Conservation (phyloP, 2,888 invertebrate species). For the Trachelus troglodyta region DNA sequence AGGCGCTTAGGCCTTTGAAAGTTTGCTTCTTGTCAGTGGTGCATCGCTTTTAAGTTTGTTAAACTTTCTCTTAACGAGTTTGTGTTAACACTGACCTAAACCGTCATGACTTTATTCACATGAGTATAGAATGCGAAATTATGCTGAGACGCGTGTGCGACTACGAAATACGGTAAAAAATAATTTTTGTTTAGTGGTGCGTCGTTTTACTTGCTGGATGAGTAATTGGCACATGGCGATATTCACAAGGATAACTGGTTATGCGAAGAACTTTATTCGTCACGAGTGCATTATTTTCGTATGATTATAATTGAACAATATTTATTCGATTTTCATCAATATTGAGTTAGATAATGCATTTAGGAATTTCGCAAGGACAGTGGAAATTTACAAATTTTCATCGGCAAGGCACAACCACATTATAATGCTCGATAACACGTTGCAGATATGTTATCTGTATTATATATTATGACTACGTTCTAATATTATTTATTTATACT, state of each 20-base stretch:
- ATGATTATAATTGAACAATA: too few relatives aligned
- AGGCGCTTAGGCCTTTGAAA: neutral
- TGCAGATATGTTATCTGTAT: neutral
- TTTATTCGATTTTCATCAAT: neutral
- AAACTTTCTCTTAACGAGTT: neutral
- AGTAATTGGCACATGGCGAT: neutral
- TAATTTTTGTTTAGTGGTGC: neutral
- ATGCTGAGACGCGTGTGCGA: neutral
- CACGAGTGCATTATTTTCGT: neutral
- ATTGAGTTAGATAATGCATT: neutral
- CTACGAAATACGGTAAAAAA: neutral
- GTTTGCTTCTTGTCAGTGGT: neutral
- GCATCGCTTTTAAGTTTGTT: neutral
- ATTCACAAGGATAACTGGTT: neutral
- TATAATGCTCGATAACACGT: neutral
- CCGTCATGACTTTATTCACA: too few relatives aligned
- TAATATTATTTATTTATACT: neutral
- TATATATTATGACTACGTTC: neutral
- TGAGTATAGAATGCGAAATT: neutral
- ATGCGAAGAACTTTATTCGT: neutral
- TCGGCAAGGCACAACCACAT: neutral
- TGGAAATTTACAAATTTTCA: neutral
- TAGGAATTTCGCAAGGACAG: neutral
- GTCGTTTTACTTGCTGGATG: neutral
- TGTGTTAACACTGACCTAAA: neutral